These are phyloP conservation scores for Nannobrachium achirus DNA, from an alignment of 2,113 vertebrate species.

Conservation along the genomic window DNA sequence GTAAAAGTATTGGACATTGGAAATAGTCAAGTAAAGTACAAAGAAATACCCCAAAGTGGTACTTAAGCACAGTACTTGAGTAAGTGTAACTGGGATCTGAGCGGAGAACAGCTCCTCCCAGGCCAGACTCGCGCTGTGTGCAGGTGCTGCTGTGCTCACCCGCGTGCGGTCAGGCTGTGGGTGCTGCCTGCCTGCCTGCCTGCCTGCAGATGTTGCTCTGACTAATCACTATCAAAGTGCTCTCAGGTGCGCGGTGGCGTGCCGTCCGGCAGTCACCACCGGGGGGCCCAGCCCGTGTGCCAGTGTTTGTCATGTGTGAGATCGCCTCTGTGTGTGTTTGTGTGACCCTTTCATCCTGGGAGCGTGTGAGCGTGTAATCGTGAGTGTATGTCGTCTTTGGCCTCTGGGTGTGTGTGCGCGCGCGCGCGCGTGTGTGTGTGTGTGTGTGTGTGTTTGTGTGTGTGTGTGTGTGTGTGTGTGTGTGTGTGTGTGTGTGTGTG, in stretches of 20 bases:
- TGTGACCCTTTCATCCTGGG: slow-evolving; percentile 23
- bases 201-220: slow-evolving; percentile 67
- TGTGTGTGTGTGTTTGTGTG: slow-evolving; percentile 13
- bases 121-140: slow-evolving; percentile 28
- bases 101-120: slow-evolving; percentile 11
- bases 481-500: slow-evolving; percentile 8
- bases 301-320: slow-evolving; percentile 23
- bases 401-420: background rate
- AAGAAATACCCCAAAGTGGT: too few relatives aligned
- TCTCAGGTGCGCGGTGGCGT: slow-evolving; percentile 7
- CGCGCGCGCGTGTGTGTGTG: background rate
- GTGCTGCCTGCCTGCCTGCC: slow-evolving; percentile 10
- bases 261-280: background rate
- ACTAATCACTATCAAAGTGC: slow-evolving; percentile 62
- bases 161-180: slow-evolving; percentile 36
- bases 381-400: slow-evolving; percentile 11
- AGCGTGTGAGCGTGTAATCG: slow-evolving; percentile 9
- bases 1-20: too few relatives aligned
- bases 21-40: too few relatives aligned
- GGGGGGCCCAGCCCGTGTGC: background rate
- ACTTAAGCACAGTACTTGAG: too few relatives aligned
- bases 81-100: slow-evolving; percentile 19
- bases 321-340: slow-evolving; percentile 9
- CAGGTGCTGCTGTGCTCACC: slow-evolving; percentile 54
- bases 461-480: slow-evolving; percentile 11